Conservation (phyloP, 1,140 invertebrate genomes). For the Drosophila santomea region DNA sequence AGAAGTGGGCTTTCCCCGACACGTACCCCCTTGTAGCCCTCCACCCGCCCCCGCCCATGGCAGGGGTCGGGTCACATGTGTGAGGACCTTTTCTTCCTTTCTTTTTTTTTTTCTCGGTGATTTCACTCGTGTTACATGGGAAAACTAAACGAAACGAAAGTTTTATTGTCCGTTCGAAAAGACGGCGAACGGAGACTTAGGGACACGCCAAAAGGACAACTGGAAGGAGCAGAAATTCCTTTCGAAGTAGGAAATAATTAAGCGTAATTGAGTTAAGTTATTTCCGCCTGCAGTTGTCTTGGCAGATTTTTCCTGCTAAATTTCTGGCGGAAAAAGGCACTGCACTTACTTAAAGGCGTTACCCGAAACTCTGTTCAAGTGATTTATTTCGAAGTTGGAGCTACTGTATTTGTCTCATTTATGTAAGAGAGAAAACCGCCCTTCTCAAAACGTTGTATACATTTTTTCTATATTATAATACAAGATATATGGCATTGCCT, state of each 20-base stretch:
- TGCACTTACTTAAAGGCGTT: conserved; percentile 27
- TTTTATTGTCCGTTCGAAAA: conserved; percentile 73
- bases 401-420: conserved; percentile 5
- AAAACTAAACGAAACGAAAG: conserved; percentile 73
- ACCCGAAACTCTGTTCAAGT: conserved; percentile 27
- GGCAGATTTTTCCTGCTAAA: conserved; percentile 10
- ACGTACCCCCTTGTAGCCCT: conserved; percentile 8
- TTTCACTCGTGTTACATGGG: conserved; percentile 42
- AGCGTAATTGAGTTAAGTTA: conserved; percentile 84
- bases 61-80: conserved; percentile 57
- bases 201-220: conserved; percentile 37
- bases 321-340: background rate
- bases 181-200: conserved; percentile 37
- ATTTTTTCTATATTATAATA: no score
- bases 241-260: conserved; percentile 82
- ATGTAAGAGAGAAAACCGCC: no score
- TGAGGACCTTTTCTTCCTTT: conserved; percentile 24
- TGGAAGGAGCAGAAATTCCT: conserved; percentile 62
- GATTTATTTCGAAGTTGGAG: conserved; percentile 43
- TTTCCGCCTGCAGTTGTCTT: conserved; percentile 71
- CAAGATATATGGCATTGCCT: no score
- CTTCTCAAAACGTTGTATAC: no score
- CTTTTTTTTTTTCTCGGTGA: background rate
- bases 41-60: conserved; percentile 11
- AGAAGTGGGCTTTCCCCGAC: conserved; percentile 57